Percentiles rank a stretch among this genome's conserved stretches.
These are phyloP conservation scores for Callithrix jacchus DNA, from an alignment of 2,113 vertebrate genomes.

Conservation along the genomic window DNA sequence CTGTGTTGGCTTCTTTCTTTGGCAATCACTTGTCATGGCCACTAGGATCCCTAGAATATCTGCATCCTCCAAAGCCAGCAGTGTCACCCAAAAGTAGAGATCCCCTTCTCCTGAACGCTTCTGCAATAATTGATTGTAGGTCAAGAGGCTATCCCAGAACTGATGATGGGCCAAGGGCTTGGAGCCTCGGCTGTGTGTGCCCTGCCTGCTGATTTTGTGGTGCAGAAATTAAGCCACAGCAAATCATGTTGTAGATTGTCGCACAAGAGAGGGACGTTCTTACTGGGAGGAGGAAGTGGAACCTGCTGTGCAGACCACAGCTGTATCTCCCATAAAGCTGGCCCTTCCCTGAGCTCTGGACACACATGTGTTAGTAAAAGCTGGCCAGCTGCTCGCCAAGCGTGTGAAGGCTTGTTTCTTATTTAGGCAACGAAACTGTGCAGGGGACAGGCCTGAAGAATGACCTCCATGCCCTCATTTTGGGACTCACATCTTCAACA, in stretches of 20 bases:
- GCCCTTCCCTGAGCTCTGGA: not conserved
- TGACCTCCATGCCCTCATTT: not conserved
- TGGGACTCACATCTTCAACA: not conserved
- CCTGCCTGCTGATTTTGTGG: not conserved
- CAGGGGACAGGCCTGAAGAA: not conserved
- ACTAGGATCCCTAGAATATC: not conserved
- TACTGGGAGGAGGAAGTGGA: not conserved
- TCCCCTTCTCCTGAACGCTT: not conserved
- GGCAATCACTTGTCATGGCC: not conserved
- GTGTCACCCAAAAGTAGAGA: no score
- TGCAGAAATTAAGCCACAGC: not conserved
- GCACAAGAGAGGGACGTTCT: not conserved
- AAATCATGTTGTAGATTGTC: not conserved
- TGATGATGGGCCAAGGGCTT: rapidly evolving
- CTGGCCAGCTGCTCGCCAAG: not conserved
- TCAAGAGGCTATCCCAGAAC: not conserved
- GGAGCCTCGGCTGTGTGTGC: not conserved
- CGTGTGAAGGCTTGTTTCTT: not conserved
- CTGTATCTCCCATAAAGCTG: rapidly evolving
- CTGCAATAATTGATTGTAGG: not conserved
- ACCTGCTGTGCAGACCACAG: not conserved
- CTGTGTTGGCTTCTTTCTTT: not conserved
- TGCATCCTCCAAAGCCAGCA: not conserved
- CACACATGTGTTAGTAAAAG: not conserved
- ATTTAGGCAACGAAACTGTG: not conserved